A percentile compares a stretch with the other conserved stretches of the same genome.
Conservation (phyloP, 2,888 invertebrate genomes). For the Prionchulus punctatus region DNA sequence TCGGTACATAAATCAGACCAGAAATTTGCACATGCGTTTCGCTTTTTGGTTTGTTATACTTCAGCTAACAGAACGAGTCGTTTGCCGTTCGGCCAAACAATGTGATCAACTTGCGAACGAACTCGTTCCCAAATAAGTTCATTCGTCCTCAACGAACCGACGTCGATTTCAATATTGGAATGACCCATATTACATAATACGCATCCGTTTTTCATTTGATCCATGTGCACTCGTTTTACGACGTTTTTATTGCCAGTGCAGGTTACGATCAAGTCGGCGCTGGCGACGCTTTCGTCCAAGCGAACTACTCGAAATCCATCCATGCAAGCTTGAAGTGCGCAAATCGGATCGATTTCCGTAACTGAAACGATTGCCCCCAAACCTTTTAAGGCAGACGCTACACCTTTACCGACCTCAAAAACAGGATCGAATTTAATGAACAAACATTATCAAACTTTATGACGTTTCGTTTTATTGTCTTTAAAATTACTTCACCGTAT, state of each 20-base stretch:
- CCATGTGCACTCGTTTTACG: constrained; percentile 83
- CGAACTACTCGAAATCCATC: constrained; percentile 89
- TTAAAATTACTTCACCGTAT: constrained; percentile 56
- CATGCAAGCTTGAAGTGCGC: constrained; percentile 93
- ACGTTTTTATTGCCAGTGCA: constrained; percentile 67
- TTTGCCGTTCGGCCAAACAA: constrained; percentile 94
- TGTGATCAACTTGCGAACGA: constrained; percentile 90
- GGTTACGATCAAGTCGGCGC: constrained; percentile 88
- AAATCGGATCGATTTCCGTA: constrained; percentile 93
- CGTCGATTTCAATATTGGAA: constrained; percentile 87
- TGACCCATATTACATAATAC: constrained; percentile 94
- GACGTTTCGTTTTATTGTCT: not conserved
- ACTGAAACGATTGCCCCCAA: constrained; percentile 77
- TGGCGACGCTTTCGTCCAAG: constrained; percentile 73
- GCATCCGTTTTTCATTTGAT: constrained; percentile 86
- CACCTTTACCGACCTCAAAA: constrained; percentile 14
- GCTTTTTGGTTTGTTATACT: constrained; percentile 17
- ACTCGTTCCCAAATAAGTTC: constrained; percentile 94
- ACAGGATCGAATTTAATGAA: not conserved
- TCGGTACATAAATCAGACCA: too few species aligned
- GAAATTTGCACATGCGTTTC: not conserved
- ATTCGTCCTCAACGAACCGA: constrained; percentile 55
- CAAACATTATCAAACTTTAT: not conserved
- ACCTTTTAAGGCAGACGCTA: constrained; percentile 12
- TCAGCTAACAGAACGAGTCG: constrained; percentile 80